These are phyloP conservation scores for Platygyra sinensis DNA, from an alignment of 64 coral and sea anemone species.

Conservation along the genomic window DNA sequence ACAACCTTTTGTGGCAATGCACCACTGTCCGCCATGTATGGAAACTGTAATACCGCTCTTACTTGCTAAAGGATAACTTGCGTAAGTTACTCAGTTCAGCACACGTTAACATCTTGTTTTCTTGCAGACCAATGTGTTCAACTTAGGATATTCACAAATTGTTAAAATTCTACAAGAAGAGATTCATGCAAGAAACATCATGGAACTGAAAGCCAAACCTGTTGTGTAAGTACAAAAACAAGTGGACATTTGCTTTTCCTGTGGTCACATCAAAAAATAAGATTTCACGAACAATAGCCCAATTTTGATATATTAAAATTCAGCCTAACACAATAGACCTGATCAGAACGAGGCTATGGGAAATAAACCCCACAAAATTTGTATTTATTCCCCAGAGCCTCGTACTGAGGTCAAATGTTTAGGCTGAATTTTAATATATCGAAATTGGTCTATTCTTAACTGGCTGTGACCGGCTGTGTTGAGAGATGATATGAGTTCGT, in stretches of 20 bases:
- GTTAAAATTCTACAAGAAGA: conserved; percentile 87
- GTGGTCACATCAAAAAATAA: neutral
- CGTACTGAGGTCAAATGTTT: too few relatives aligned
- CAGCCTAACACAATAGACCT: too few relatives aligned
- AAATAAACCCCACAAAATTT: too few relatives aligned
- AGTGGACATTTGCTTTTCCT: neutral
- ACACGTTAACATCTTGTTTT: neutral
- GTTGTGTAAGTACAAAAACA: conserved; percentile 83
- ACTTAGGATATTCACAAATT: conserved; percentile 85
- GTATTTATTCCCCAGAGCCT: too few relatives aligned
- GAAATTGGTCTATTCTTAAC: neutral
- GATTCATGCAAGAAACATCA: conserved; percentile 84
- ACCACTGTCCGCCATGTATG: too few relatives aligned
- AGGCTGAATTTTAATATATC: too few relatives aligned
- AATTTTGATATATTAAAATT: too few relatives aligned
- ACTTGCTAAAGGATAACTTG: neutral
- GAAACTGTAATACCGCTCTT: neutral
- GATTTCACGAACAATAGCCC: neutral
- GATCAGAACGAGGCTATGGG: too few relatives aligned
- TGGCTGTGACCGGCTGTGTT: neutral
- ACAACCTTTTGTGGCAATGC: too few relatives aligned
- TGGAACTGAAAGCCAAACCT: conserved; percentile 84
- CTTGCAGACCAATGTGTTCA: conserved; percentile 79
- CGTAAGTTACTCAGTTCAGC: neutral
- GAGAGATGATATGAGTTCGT: too few relatives aligned